Evolutionary conservation across 1,140 invertebrate genomes (phyloP).

Genomic region (Colletes gigas): DNA sequence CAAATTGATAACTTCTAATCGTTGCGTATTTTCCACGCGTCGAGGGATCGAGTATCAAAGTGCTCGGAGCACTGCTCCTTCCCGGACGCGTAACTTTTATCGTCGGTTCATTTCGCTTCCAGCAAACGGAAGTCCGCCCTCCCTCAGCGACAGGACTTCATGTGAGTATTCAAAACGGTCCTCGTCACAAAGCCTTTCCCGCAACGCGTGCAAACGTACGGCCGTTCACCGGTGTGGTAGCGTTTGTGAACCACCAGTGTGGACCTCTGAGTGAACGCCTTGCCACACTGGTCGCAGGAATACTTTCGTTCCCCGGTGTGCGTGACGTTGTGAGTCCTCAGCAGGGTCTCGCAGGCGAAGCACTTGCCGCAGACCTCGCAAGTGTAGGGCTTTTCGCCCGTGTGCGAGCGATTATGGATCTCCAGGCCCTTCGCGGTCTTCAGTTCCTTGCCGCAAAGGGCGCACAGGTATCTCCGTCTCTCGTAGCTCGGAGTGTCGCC

Average conservation of each 20-base stretch:
- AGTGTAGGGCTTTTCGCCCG: constrained; percentile 76
- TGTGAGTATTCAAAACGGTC: constrained; percentile 84
- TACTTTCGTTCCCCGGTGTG: constrained; percentile 79
- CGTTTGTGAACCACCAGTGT: constrained; percentile 88
- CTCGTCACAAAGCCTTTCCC: constrained; percentile 85
- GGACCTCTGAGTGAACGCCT: constrained; percentile 88
- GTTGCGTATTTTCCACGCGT: too few species aligned
- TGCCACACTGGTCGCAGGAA: constrained; percentile 79
- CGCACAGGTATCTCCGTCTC: constrained; percentile 61
- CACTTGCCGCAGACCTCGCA: constrained; percentile 63
- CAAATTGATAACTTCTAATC: too few species aligned
- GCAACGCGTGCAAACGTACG: constrained; percentile 87
- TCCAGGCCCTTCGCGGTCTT: constrained; percentile 65
- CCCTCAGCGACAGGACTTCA: constrained; percentile 76
- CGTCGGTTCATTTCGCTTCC: background rate
- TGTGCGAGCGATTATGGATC: constrained; percentile 77
- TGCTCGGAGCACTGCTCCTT: background rate
- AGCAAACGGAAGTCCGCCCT: background rate
- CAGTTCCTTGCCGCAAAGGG: constrained; percentile 65
- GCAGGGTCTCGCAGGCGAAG: constrained; percentile 57
- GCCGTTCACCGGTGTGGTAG: constrained; percentile 89
- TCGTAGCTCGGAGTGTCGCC: constrained; percentile 41
- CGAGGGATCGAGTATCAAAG: too few species aligned
- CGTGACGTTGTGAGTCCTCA: constrained; percentile 77
- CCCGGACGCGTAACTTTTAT: background rate